These are phyloP conservation scores for Neuroscelio doddi DNA, from an alignment of 2,888 invertebrate species.

Conservation along the genomic window DNA sequence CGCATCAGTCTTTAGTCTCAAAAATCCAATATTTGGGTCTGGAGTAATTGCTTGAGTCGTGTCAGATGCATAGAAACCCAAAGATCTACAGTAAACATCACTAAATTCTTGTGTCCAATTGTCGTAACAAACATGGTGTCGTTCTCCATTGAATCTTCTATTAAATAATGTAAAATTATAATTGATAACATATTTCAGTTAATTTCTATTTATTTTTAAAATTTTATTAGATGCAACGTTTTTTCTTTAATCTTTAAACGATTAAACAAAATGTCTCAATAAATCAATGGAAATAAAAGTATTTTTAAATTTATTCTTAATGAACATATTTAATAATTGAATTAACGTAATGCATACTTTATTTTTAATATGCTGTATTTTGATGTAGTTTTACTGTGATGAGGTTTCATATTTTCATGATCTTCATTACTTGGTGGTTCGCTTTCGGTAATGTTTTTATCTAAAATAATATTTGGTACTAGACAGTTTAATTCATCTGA, in stretches of 20 bases:
- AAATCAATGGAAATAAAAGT: too few relatives aligned
- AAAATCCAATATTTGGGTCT: constrained; percentile 72
- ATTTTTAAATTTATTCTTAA: not conserved
- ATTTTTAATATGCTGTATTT: constrained; percentile 53
- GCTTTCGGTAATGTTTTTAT: constrained; percentile 46
- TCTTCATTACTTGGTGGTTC: constrained; percentile 28
- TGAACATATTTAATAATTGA: not conserved
- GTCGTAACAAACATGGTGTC: constrained; percentile 74
- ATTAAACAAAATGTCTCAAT: too few relatives aligned
- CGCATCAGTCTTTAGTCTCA: constrained; percentile 62
- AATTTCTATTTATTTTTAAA: too few relatives aligned
- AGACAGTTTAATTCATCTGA: constrained; percentile 79
- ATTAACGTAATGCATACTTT: constrained; percentile 41
- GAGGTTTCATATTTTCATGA: constrained; percentile 30
- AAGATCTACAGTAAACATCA: constrained; percentile 74
- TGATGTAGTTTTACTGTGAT: constrained; percentile 17
- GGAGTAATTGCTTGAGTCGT: constrained; percentile 70
- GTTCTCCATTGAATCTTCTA: constrained; percentile 62
- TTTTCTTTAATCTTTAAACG: too few relatives aligned
- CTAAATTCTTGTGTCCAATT: constrained; percentile 75
- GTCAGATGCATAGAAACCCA: constrained; percentile 74
- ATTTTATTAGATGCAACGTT: too few relatives aligned
- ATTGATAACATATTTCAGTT: not conserved
- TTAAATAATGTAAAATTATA: constrained; percentile 12
- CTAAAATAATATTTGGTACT: constrained; percentile 41